These are phyloP conservation scores for Bombus balteatus DNA, from an alignment of 1,140 invertebrate species.

Conservation along the genomic window DNA sequence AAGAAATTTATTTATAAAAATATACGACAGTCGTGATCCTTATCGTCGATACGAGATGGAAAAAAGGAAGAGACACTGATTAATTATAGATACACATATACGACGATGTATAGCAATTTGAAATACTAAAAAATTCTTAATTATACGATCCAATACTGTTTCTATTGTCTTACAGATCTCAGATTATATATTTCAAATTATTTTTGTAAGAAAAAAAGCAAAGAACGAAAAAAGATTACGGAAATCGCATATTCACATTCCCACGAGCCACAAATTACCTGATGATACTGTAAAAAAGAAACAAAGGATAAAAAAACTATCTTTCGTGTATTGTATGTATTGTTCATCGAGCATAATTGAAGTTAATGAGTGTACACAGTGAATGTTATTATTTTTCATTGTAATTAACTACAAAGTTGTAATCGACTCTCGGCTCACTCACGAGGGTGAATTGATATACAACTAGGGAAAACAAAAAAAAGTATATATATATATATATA, in stretches of 20 bases:
- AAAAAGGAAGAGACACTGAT: conserved; percentile 20
- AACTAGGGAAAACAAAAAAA: conserved; percentile 60
- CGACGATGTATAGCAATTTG: conserved; percentile 48
- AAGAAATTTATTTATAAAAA: conserved; percentile 18
- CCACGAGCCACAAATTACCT: conserved; percentile 72
- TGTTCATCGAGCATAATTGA: conserved; percentile 72
- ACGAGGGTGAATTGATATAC: conserved; percentile 67
- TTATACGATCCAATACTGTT: conserved; percentile 65
- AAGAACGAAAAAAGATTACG: conserved; percentile 58
- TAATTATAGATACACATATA: neutral
- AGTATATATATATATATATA: neutral
- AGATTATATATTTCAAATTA: conserved; percentile 72
- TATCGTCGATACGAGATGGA: conserved; percentile 26
- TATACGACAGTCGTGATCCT: conserved; percentile 41
- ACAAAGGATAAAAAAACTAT: conserved; percentile 51
- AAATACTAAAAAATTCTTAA: conserved; percentile 63
- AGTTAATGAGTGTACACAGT: conserved; percentile 75
- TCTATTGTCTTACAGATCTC: conserved; percentile 73
- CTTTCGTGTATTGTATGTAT: conserved; percentile 74
- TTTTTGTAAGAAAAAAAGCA: conserved; percentile 69
- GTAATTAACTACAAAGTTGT: conserved; percentile 70
- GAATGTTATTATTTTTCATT: conserved; percentile 78
- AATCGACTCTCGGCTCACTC: conserved; percentile 58
- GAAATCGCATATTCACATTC: conserved; percentile 73
- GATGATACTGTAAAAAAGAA: conserved; percentile 64